Percentiles rank a stretch among this genome's conserved stretches.
Evolutionary conservation across 1,140 invertebrate genomes (phyloP).

Genomic region (Leptopilina clavipes): DNA sequence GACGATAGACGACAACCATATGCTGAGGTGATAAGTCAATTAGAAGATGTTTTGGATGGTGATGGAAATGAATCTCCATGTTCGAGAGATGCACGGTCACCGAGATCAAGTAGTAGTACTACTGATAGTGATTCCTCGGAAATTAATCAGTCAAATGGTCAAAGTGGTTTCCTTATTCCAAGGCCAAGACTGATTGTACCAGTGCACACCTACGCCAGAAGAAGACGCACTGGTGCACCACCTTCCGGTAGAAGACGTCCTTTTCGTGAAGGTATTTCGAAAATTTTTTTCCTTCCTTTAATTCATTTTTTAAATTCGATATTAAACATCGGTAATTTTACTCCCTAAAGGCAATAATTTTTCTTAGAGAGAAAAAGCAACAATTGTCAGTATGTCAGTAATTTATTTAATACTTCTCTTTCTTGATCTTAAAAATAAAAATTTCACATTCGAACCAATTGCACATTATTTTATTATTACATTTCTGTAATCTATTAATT

Average conservation of each 20-base stretch:
- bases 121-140: slow-evolving; percentile 70
- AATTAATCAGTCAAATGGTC: slow-evolving; percentile 70
- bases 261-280: slow-evolving; percentile 60
- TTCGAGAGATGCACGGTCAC: slow-evolving; percentile 56
- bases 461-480: no score
- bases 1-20: slow-evolving; percentile 54
- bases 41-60: slow-evolving; percentile 67
- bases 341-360: no score
- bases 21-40: slow-evolving; percentile 62
- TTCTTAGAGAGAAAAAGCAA: no score
- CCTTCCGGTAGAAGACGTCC: slow-evolving; percentile 60
- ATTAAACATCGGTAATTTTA: no score
- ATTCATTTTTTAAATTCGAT: no score
- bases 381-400: no score
- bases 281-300: no score
- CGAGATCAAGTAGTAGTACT: slow-evolving; percentile 70
- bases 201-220: slow-evolving; percentile 88
- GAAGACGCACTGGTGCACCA: slow-evolving; percentile 82
- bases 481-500: no score
- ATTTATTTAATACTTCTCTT: no score
- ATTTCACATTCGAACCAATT: no score
- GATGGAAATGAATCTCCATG: slow-evolving; percentile 59
- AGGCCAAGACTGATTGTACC: slow-evolving; percentile 89
- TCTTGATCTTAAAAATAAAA: no score
- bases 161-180: slow-evolving; percentile 84